These are phyloP conservation scores for Priocnemis perturbator DNA, from an alignment of 2,888 invertebrate genomes.

Conservation along the genomic window DNA sequence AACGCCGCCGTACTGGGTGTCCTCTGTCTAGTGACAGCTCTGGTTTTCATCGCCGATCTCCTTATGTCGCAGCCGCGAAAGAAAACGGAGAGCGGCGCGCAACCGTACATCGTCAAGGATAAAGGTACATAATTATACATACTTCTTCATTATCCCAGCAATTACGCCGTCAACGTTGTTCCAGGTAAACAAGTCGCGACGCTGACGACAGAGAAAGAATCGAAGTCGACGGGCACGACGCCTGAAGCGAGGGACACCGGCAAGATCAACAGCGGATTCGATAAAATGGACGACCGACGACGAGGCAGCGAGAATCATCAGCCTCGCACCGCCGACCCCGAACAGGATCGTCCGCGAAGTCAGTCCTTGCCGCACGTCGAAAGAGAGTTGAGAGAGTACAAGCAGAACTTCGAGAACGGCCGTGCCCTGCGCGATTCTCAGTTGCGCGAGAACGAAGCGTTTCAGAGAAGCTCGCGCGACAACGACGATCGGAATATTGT, in stretches of 20 bases:
- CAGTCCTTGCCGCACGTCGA: conserved; percentile 52
- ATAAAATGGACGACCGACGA: conserved; percentile 45
- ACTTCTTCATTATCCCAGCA: conserved; percentile 1
- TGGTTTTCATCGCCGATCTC: conserved; percentile 83
- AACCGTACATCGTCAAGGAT: conserved; percentile 55
- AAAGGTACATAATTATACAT: conserved; percentile 61
- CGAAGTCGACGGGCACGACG: conserved; percentile 38
- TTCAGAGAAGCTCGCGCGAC: not conserved
- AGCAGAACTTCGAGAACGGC: conserved; percentile 65
- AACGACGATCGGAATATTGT: conserved; percentile 37
- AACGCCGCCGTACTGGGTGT: conserved; percentile 85
- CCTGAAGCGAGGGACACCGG: conserved; percentile 37
- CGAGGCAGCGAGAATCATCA: conserved; percentile 19
- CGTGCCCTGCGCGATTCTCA: conserved; percentile 54
- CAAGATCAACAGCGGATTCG: conserved; percentile 54
- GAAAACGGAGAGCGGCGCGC: conserved; percentile 34
- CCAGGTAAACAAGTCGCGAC: conserved; percentile 46
- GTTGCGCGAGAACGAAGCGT: conserved; percentile 44
- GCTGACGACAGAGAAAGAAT: conserved; percentile 56
- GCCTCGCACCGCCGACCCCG: conserved; percentile 15
- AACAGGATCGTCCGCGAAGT: conserved; percentile 33
- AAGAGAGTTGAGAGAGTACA: conserved; percentile 62
- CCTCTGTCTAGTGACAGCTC: conserved; percentile 81
- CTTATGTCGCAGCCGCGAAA: conserved; percentile 62
- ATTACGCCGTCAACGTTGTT: not conserved